Evolutionary conservation across 2,797 vertebrate genomes (phyloP).

Genomic region (Acanthurus leucopareius): DNA sequence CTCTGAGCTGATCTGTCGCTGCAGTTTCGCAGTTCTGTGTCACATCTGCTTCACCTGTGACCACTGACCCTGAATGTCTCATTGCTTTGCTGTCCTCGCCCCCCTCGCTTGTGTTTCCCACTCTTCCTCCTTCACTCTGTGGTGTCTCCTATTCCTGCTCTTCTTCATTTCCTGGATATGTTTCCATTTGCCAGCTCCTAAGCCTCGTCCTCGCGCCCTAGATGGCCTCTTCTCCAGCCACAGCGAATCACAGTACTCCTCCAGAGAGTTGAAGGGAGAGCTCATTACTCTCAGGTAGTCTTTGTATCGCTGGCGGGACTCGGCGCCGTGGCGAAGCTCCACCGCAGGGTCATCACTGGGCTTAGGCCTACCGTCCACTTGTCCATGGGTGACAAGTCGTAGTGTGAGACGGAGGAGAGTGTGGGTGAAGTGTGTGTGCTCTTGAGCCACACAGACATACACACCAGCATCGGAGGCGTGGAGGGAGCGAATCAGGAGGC

Average conservation of each 20-base stretch:
- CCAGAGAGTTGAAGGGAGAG: conserved; percentile 90
- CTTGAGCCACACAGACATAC: conserved; percentile 93
- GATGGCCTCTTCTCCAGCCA: conserved; percentile 92
- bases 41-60: conserved; percentile 5
- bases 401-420: conserved; percentile 90
- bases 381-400: conserved; percentile 90
- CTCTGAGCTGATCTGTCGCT: conserved; percentile 28
- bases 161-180: conserved; percentile 96
- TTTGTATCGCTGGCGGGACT: conserved; percentile 93
- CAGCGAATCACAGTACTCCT: conserved; percentile 97
- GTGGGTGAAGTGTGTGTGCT: conserved; percentile 91
- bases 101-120: conserved; percentile 29
- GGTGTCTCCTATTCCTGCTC: conserved; percentile 93
- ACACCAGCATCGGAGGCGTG: conserved; percentile 89
- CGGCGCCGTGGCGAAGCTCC: conserved; percentile 82
- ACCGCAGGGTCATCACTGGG: conserved; percentile 82
- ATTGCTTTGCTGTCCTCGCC: conserved; percentile 46
- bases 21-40: conserved; percentile 34
- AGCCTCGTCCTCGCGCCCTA: conserved; percentile 80
- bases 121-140: conserved; percentile 45
- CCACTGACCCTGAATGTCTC: conserved; percentile 18
- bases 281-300: conserved; percentile 95
- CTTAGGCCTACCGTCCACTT: conserved; percentile 88
- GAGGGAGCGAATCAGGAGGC: conserved; percentile 94
- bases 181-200: conserved; percentile 93